These are phyloP conservation scores for Tethya wilhelma DNA, from an alignment of 37 sponge, comb jelly and placozoan genomes.

Conservation along the genomic window DNA sequence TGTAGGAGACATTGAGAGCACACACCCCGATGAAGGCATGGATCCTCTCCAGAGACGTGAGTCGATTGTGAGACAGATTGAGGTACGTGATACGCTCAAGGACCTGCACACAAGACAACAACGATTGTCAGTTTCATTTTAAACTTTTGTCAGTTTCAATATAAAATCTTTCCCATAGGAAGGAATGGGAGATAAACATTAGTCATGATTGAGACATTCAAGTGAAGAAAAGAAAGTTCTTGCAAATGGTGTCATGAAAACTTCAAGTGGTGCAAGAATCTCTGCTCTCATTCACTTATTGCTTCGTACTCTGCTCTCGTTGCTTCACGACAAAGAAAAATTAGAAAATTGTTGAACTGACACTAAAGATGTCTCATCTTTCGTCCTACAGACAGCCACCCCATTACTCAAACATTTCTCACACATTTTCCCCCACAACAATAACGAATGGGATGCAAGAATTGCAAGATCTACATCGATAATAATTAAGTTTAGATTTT, in stretches of 20 bases:
- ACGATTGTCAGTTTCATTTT: no score
- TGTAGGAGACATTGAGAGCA: conserved; percentile 53
- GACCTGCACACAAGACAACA: conserved; percentile 24
- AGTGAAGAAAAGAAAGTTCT: no score
- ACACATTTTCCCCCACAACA: neutral
- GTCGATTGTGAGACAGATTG: conserved; percentile 61
- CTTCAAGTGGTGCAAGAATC: no score
- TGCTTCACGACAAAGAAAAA: no score
- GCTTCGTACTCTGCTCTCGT: no score
- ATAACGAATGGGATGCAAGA: neutral
- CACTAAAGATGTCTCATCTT: no score
- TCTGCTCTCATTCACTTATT: no score
- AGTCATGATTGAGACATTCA: no score
- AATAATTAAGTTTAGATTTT: no score
- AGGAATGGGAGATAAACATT: neutral
- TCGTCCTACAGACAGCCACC: neutral
- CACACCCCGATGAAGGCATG: conserved; percentile 48
- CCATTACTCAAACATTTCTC: neutral
- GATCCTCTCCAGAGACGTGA: conserved; percentile 36
- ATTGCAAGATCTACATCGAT: neutral
- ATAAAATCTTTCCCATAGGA: neutral
- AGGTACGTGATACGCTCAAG: conserved; percentile 51
- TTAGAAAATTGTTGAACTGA: no score
- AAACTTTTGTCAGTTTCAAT: no score
- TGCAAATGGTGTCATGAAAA: no score